Evolutionary conservation across 1,140 invertebrate species (phyloP), one percentile per base, ranked within the genome.

Genomic region (Propsilocerus akamusi): DNA sequence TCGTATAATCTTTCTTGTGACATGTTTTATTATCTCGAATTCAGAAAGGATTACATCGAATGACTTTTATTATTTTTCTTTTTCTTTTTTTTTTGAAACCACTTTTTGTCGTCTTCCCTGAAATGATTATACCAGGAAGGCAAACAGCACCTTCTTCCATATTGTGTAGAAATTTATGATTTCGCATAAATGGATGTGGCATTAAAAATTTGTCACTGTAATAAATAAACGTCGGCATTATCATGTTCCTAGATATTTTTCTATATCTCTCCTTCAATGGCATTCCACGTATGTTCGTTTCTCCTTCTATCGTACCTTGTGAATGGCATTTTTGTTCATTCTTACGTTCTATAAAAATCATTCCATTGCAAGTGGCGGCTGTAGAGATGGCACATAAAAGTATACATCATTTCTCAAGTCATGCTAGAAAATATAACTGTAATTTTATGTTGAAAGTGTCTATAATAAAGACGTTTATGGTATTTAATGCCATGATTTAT

Each of bases 391-490:
- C n/a, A n/a, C n/a, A n/a, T n/a, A n/a, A n/a, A n/a, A n/a, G n/a
- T n/a, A n/a, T n/a, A n/a, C 17, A 17, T 20, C 34, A 17, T 41
- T 41, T n/a, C n/a, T n/a, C n/a, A n/a, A n/a, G n/a, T n/a, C n/a
- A n/a, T n/a, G 34, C 34, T 41, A 10, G 22, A 20, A 11, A 30
- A 30, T 11, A 30, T 11, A 41, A 20, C 22, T 30, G 22, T 41
- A 17, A 41, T 41, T 20, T 41, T 41, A 41, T 41, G 34, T 41
- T n/a, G 34, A 41, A 41, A 41, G 34, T 41, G 34, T 41, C 34
- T 41, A 41, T 41, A 41, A 41, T 41, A 41, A 41, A 41, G 34
- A 41, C 34, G 17, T 41, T 41, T 41, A 41, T 41, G 34, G 34
- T 41, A 14, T 41, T 41, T 20, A 20, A 41, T 41, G 34, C 22